These are phyloP conservation scores for Microctonus hyperodae DNA, from an alignment of 2,888 invertebrate genomes.

Conservation along the genomic window DNA sequence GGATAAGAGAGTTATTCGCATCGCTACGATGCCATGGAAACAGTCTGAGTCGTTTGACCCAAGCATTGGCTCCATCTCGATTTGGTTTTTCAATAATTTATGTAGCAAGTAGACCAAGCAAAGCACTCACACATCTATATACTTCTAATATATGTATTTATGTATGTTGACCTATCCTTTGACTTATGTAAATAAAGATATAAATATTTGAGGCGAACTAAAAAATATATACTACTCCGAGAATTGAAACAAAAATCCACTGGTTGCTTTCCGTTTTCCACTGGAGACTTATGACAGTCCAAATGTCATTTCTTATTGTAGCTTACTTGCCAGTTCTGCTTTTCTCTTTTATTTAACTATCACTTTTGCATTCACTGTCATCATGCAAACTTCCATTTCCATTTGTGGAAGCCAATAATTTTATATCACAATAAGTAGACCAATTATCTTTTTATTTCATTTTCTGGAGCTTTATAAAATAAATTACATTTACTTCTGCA, in stretches of 20 bases:
- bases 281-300: slow-evolving; percentile 23
- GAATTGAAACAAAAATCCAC: slow-evolving; percentile 59
- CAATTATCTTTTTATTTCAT: neutral
- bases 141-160: neutral
- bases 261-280: slow-evolving; percentile 50
- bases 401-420: slow-evolving; percentile 59
- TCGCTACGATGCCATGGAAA: slow-evolving; percentile 48
- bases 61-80: slow-evolving; percentile 5
- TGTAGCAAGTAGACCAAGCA: slow-evolving; percentile 13
- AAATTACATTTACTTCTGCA: neutral
- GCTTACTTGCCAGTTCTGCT: slow-evolving; percentile 20
- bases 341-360: slow-evolving; percentile 28
- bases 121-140: slow-evolving; percentile 13
- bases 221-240: slow-evolving; percentile 46
- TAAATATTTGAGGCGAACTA: slow-evolving; percentile 3
- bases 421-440: slow-evolving; percentile 52
- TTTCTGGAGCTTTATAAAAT: neutral
- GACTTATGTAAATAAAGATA: slow-evolving; percentile 9
- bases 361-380: slow-evolving; percentile 14
- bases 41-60: slow-evolving; percentile 32
- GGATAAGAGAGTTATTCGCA: slow-evolving; percentile 43
- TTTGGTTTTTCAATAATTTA: slow-evolving; percentile 28
- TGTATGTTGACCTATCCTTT: slow-evolving; percentile 1
- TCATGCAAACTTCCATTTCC: neutral
- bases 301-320: slow-evolving; percentile 23